Percentiles rank a stretch among this genome's conserved stretches.
phyloP scores from a whole-genome alignment of 23 tunicate genomes.

The Trididemnum nubilum region DNA sequence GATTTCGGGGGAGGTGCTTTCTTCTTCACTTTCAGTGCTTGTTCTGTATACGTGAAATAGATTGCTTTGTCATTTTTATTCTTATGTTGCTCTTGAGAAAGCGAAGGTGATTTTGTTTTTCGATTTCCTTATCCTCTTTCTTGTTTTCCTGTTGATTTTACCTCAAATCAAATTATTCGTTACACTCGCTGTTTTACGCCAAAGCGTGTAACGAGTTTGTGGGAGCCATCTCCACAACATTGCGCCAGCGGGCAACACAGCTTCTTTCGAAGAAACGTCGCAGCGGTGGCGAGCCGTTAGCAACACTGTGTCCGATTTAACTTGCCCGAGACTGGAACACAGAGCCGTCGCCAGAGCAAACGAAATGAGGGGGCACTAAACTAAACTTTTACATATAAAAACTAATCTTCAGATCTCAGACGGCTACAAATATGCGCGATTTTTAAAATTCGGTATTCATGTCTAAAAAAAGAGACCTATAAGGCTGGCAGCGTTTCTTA shows the following conservation, averaged over 20 bases:
- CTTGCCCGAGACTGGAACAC: background rate
- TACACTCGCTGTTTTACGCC: background rate
- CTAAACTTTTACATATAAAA: too few species aligned
- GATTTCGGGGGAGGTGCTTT: conserved; percentile 26
- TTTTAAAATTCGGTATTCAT: too few species aligned
- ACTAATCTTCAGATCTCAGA: too few species aligned
- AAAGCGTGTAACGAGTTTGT: background rate
- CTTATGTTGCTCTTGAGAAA: background rate
- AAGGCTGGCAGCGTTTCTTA: too few species aligned
- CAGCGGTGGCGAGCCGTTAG: background rate
- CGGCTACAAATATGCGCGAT: too few species aligned
- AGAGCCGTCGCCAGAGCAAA: background rate
- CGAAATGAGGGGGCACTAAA: too few species aligned
- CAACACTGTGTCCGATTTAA: background rate
- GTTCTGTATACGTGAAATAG: conserved; percentile 20
- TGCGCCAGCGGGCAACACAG: background rate
- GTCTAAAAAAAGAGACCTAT: too few species aligned
- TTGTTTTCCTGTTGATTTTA: background rate
- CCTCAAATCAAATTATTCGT: background rate
- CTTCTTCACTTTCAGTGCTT: conserved; percentile 40
- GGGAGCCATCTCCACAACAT: background rate
- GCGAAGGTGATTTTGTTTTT: background rate
- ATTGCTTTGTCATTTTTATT: background rate
- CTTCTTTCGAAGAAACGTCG: background rate
- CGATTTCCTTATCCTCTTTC: background rate